Percentiles rank a stretch among this genome's conserved stretches.
These are phyloP conservation scores for Gadus chalcogrammus DNA, from an alignment of 2,113 vertebrate genomes.

Conservation along the genomic window DNA sequence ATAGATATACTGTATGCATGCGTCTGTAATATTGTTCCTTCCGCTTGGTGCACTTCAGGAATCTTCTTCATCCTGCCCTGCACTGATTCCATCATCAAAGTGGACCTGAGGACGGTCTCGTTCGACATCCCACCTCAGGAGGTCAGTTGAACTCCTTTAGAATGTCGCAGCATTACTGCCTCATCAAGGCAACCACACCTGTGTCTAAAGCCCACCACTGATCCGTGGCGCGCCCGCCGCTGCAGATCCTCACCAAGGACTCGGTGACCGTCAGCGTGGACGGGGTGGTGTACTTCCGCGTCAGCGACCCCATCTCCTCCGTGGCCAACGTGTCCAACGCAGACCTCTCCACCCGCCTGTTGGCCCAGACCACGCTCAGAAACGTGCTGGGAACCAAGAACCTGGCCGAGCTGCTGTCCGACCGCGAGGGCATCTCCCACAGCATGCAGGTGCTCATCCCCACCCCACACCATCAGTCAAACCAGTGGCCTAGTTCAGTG, in stretches of 20 bases:
- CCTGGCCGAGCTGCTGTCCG: conserved; percentile 79
- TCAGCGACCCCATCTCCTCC: conserved; percentile 77
- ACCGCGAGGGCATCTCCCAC: conserved; percentile 81
- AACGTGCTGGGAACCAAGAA: conserved; percentile 86
- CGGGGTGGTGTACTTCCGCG: conserved; percentile 84
- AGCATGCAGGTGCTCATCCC: conserved; percentile 77
- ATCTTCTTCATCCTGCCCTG: conserved; percentile 93
- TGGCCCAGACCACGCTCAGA: conserved; percentile 85
- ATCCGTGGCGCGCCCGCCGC: background rate
- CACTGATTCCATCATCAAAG: conserved; percentile 91
- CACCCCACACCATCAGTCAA: no score
- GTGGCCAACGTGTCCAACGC: conserved; percentile 82
- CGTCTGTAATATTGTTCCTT: no score
- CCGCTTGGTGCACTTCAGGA: conserved; percentile 65
- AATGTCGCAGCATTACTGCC: background rate
- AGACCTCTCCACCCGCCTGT: conserved; percentile 79
- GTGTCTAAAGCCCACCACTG: no score
- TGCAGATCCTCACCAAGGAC: conserved; percentile 84
- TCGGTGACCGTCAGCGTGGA: conserved; percentile 83
- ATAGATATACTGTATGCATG: no score
- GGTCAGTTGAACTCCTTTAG: conserved; percentile 60
- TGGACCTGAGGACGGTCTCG: conserved; percentile 94
- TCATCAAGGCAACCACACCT: background rate
- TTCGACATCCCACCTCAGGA: conserved; percentile 98
- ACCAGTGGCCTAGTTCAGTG: no score